These are phyloP conservation scores for Allacma fusca DNA, from an alignment of 2,888 invertebrate species.

Conservation along the genomic window DNA sequence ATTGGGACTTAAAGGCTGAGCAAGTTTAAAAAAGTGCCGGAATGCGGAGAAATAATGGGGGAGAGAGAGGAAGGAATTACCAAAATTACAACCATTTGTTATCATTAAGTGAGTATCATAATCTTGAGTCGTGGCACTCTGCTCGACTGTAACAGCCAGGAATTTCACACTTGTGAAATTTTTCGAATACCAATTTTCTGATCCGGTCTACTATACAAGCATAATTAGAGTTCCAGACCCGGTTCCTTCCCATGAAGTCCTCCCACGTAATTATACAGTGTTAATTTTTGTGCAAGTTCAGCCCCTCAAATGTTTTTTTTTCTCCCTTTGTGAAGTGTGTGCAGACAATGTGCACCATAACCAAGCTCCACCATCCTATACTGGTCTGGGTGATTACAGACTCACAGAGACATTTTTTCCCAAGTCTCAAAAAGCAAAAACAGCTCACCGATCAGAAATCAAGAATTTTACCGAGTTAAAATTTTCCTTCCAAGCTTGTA, in stretches of 20 bases:
- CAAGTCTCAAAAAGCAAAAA: too few species aligned
- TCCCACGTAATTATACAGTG: constrained; percentile 11
- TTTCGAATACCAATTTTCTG: constrained; percentile 12
- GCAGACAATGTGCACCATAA: too few species aligned
- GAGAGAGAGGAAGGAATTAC: background rate
- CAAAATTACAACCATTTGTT: constrained; percentile 1
- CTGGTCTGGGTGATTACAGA: too few species aligned
- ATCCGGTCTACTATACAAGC: background rate
- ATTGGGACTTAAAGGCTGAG: background rate
- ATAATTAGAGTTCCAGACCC: background rate
- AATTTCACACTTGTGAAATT: constrained; percentile 13
- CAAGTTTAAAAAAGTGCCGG: background rate
- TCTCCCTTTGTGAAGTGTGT: background rate
- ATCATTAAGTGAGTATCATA: background rate
- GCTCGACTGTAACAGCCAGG: background rate
- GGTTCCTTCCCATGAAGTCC: background rate
- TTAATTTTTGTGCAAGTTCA: constrained; percentile 2
- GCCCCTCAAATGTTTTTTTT: background rate
- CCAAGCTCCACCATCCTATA: too few species aligned
- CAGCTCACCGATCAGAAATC: too few species aligned
- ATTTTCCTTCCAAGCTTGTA: too few species aligned
- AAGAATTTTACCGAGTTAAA: too few species aligned
- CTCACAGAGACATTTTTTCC: too few species aligned
- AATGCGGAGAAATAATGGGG: background rate
- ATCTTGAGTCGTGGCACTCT: background rate